Evolutionary conservation across 2,888 invertebrate genomes (phyloP).

Genomic region (Zygogramma bicolorata): DNA sequence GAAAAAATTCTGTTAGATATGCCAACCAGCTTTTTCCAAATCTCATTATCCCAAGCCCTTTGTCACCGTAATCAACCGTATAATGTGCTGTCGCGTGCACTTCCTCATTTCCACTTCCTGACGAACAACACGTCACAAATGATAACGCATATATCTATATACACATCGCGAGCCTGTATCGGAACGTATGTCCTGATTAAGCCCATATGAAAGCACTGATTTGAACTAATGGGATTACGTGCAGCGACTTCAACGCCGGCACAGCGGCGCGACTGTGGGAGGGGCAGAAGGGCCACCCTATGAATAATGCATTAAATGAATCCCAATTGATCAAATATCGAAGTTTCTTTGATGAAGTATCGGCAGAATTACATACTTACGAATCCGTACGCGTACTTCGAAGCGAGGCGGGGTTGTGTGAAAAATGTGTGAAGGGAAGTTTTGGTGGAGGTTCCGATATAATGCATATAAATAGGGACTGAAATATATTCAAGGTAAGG

Average conservation of each 20-base stretch:
- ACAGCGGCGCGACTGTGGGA: not conserved
- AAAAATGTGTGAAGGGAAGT: not conserved
- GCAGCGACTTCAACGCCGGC: slow-evolving; percentile 42
- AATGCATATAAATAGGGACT: no score
- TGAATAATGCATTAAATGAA: slow-evolving; percentile 42
- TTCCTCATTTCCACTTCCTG: slow-evolving; percentile 39
- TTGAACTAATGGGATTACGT: slow-evolving; percentile 55
- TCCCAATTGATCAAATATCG: slow-evolving; percentile 28
- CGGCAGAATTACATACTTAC: slow-evolving; percentile 9
- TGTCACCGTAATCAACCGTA: slow-evolving; percentile 29
- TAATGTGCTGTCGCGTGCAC: slow-evolving; percentile 30
- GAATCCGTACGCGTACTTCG: not conserved
- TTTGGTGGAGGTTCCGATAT: not conserved
- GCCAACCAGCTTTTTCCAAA: no score
- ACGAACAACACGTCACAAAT: slow-evolving; percentile 47
- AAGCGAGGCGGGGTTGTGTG: not conserved
- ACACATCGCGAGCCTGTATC: slow-evolving; percentile 43
- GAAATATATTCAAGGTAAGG: no score
- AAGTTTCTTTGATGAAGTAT: slow-evolving; percentile 6
- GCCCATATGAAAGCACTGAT: slow-evolving; percentile 53
- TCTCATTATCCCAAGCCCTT: not conserved
- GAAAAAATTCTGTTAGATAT: no score
- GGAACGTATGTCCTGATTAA: slow-evolving; percentile 50
- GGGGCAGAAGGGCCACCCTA: no score
- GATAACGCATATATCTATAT: slow-evolving; percentile 32